Evolutionary conservation across 2,113 vertebrate genomes (phyloP).

Genomic region (Vulpes lagopus): DNA sequence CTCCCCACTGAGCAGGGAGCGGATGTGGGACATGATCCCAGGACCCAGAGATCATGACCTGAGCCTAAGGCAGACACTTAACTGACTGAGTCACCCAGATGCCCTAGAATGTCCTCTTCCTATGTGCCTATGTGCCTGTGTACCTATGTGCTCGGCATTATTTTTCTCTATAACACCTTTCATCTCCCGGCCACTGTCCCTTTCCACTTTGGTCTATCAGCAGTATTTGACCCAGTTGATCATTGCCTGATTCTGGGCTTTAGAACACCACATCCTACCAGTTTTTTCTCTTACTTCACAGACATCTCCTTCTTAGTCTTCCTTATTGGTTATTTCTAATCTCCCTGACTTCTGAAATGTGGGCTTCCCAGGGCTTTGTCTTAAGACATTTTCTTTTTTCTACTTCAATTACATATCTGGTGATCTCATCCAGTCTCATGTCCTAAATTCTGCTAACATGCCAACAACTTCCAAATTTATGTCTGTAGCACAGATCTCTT

Average conservation of each 20-base stretch:
- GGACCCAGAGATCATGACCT: no score
- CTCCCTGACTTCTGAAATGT: not conserved
- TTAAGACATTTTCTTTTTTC: not conserved
- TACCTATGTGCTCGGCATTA: not conserved
- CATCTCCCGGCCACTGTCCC: not conserved
- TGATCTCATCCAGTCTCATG: constrained; percentile 26
- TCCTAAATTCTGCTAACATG: constrained; percentile 58
- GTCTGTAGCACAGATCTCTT: not conserved
- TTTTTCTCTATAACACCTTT: not conserved
- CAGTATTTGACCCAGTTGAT: not conserved
- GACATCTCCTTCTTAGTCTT: not conserved
- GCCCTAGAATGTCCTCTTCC: not conserved
- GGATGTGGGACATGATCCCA: no score
- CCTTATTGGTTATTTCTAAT: constrained; percentile 6
- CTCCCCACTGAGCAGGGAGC: no score
- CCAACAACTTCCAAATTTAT: constrained; percentile 42
- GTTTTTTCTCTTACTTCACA: not conserved
- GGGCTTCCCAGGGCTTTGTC: not conserved
- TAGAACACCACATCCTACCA: not conserved
- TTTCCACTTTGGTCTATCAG: not conserved
- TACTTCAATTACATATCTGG: not conserved
- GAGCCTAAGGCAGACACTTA: no score
- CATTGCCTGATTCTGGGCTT: not conserved
- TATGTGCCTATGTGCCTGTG: not conserved
- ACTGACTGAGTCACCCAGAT: no score